Evolutionary conservation across 2,113 vertebrate species (phyloP).

Genomic region (Limnothrissa miodon): DNA sequence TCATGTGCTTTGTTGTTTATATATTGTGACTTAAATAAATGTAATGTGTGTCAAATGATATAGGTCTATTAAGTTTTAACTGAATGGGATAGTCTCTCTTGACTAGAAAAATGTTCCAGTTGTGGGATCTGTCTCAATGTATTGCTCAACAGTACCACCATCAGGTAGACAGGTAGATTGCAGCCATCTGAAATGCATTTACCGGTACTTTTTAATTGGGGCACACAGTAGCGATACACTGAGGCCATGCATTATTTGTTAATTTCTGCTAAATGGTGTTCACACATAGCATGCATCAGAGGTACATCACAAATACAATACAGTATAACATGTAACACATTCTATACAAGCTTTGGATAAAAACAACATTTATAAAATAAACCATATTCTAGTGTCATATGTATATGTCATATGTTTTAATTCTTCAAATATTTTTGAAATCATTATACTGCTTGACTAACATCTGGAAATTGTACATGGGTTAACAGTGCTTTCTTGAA

Average conservation of each 20-base stretch:
- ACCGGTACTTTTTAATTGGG: background rate
- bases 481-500: background rate
- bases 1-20: too few species aligned
- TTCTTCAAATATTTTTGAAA: background rate
- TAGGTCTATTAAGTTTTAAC: too few species aligned
- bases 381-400: background rate
- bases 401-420: background rate
- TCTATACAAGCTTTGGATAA: background rate
- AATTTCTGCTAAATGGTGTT: background rate
- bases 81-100: too few species aligned
- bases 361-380: constrained; percentile 9
- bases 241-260: background rate
- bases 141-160: constrained; percentile 20
- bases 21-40: too few species aligned
- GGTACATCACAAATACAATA: background rate
- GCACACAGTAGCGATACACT: background rate
- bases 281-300: background rate
- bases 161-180: constrained; percentile 24
- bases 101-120: too few species aligned
- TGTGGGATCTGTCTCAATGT: background rate
- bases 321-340: background rate
- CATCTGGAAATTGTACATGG: background rate
- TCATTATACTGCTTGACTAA: background rate
- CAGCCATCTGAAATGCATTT: background rate
- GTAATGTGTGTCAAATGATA: too few species aligned